Evolutionary conservation across 2,113 vertebrate species (phyloP), one percentile per base, ranked within the genome.

Genomic region (Pedionomus torquatus): DNA sequence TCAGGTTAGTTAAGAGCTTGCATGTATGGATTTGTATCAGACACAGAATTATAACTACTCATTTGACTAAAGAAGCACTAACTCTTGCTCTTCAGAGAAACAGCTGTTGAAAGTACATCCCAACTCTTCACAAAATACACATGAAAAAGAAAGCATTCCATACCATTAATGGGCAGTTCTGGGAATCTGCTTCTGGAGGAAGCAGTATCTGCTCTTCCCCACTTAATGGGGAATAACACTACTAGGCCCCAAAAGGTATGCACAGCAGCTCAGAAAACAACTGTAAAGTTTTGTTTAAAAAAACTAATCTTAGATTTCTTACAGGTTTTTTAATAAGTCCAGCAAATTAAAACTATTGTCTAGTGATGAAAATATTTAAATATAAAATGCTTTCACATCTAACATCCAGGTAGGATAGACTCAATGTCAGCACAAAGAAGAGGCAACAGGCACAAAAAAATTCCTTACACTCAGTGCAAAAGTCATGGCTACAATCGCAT

Each of bases 181-280:
- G 37, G 13, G 28, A 54, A 66, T 37, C 41, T 44, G 15, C 44
- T 93, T 49, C 33, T 75, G 44, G 14, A 89, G 3, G 19, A 84
- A 87, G 39, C 5, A 65, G 49, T n/a, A 64, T 16, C 41, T 78
- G 16, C 30, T 75, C 37, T 55, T 83, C 10, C 21, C 2, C 0
- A 1, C 25, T 55, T 44, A 41, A 16, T 3, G 1, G 2, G 9
- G 18, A 87, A 78, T 44, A 87, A 44, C 0, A 0, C 13, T 74
- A 76, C 31, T 13, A 81, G 55, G 68, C 24, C 16, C 8, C 7
- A 17, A 81, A 90, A 89, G 15, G 4, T n/a, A 31, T 6, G 31
- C 11, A 60, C 5, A 85, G n/a, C 5, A 88, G 15, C 21, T n/a
- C 0, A 77, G n/a, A 65, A 83, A 77, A 69, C 13, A 30, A 28